Base-by-base conservation (phyloP, 2,888 invertebrate genomes). In the Gordius sp. region DNA sequence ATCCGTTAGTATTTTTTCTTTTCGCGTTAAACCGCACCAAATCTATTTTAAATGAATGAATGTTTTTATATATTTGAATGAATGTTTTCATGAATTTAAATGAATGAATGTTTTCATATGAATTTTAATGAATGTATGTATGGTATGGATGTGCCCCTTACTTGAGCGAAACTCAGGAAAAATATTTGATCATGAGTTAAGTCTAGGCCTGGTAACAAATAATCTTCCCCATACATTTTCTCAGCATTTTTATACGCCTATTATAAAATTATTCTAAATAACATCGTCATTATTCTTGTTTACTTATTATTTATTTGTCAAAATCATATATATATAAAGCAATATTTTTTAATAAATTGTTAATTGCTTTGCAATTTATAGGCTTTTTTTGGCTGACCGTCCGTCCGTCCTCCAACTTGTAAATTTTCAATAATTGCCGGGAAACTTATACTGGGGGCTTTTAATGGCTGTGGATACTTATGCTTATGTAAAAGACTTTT, bases 131-230 rank as follows among this genome's bases (percentile, higher is more conserved):
- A 33, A 33, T 33, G 39, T 33, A 33, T 33, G n/a, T n/a, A n/a
- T n/a, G n/a, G n/a, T n/a, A n/a, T n/a, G n/a, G n/a, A n/a, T n/a
- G n/a, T n/a, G n/a, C n/a, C n/a, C n/a, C n/a, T 59, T 26, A 65
- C 65, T 60, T 66, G 64, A 1, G 67, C 66, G 59, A 65, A 68
- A 59, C 65, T 64, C 28, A 67, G 64, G 61, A 65, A 67, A 62
- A 67, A 67, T 54, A 67, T 60, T 57, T 67, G 67, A 23, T 68
- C 63, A 59, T 66, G 66, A 41, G 63, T 63, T 57, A 63, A 63
- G 24, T 62, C 62, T 20, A 65, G 61, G 0, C 65, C 65, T 2
- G 67, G 67, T 4, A 66, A 56, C 23, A 63, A 59, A 16, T 64
- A 62, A 57, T 66, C 67, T 24, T 63, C 62, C 2, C 63, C 62